Evolutionary conservation across 2,888 invertebrate genomes (phyloP).

Genomic region (Tetramorium bicarinatum): DNA sequence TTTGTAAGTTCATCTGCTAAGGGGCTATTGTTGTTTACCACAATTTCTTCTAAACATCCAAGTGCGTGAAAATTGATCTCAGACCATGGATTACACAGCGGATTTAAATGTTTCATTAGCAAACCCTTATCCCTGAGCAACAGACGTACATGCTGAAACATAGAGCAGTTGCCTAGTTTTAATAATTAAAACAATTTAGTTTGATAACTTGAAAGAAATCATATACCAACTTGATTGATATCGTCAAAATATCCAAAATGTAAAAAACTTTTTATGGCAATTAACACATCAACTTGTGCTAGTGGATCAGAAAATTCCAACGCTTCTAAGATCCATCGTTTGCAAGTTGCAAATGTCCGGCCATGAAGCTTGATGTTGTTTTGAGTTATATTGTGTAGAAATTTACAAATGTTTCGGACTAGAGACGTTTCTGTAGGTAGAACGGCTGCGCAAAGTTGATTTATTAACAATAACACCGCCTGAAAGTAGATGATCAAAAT

Average conservation of each 20-base stretch:
- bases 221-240: constrained; percentile 73
- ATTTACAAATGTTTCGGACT: constrained; percentile 78
- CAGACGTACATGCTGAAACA: constrained; percentile 76
- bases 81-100: constrained; percentile 70
- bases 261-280: constrained; percentile 76
- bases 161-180: constrained; percentile 19
- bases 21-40: constrained; percentile 73
- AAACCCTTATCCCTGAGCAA: constrained; percentile 76
- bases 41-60: constrained; percentile 80
- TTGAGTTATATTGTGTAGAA: constrained; percentile 78
- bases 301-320: constrained; percentile 73
- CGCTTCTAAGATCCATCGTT: constrained; percentile 79
- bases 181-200: background rate
- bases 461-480: constrained; percentile 77
- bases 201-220: background rate
- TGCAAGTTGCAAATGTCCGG: constrained; percentile 74
- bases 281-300: constrained; percentile 71
- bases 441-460: constrained; percentile 77
- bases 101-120: constrained; percentile 72
- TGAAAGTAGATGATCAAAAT: constrained; percentile 62
- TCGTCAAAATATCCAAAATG: constrained; percentile 73
- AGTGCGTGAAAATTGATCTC: constrained; percentile 79
- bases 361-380: constrained; percentile 74
- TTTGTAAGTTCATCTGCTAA: constrained; percentile 73
- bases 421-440: constrained; percentile 76